These are phyloP conservation scores for Strigamia crassipes DNA, from an alignment of 2,888 invertebrate genomes.

Conservation along the genomic window DNA sequence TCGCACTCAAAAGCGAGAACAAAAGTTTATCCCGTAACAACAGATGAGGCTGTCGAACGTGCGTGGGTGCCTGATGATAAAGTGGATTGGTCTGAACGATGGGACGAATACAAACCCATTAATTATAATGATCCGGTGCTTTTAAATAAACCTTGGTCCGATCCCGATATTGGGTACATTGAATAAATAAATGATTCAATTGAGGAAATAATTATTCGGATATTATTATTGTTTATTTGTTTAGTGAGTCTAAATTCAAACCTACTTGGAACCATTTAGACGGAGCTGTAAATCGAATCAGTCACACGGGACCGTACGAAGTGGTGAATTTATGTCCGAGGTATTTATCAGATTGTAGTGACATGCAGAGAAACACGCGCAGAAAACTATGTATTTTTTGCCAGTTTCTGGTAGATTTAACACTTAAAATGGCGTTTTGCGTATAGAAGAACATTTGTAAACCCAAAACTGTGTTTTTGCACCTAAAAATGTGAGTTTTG, in stretches of 20 bases:
- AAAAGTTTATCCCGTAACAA: neutral
- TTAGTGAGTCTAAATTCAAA: slow-evolving; percentile 60
- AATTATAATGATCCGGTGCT: slow-evolving; percentile 72
- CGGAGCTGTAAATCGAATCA: slow-evolving; percentile 74
- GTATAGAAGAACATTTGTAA: no score
- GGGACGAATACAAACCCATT: slow-evolving; percentile 73
- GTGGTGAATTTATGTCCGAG: slow-evolving; percentile 68
- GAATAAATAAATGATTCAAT: no score
- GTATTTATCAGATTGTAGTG: no score
- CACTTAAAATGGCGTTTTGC: no score
- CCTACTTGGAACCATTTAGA: slow-evolving; percentile 82
- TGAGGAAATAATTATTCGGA: no score
- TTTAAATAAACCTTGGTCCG: slow-evolving; percentile 78
- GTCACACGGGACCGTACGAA: slow-evolving; percentile 71
- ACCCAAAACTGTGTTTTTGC: no score
- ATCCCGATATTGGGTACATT: slow-evolving; percentile 65
- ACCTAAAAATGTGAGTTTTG: no score
- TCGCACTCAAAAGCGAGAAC: neutral
- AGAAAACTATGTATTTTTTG: no score
- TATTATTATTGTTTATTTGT: slow-evolving; percentile 36
- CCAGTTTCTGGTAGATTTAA: no score
- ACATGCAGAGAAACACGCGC: no score
- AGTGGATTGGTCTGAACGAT: slow-evolving; percentile 73
- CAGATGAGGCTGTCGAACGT: slow-evolving; percentile 59
- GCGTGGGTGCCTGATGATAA: slow-evolving; percentile 74